Evolutionary conservation across 1,140 invertebrate genomes (phyloP), one percentile per base, ranked within the genome.

Genomic region (Odontomachus brunneus): DNA sequence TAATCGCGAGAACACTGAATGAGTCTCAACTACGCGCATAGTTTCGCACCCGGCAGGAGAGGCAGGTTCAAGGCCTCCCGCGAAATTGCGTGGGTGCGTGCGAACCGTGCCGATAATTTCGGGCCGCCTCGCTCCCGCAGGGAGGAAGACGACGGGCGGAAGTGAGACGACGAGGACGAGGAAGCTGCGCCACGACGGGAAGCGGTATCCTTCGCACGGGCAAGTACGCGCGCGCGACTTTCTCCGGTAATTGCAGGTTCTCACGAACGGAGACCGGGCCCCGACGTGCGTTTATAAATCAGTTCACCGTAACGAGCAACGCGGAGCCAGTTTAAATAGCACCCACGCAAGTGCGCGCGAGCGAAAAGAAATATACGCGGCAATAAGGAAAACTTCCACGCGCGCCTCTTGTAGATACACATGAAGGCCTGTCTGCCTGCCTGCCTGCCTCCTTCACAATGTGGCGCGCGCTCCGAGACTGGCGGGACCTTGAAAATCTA

Each of bases 401-500:
- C 17, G 65, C 24, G 75, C 38, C 33, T 49, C 55, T 69, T 69
- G 57, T 55, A 78, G 63, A 69, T 69, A 78, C 75, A 63, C 63
- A 78, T 63, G 75, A n/a, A n/a, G n/a, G n/a, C n/a, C n/a, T n/a
- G n/a, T n/a, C n/a, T n/a, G n/a, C n/a, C n/a, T n/a, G n/a, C n/a
- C n/a, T n/a, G n/a, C 63, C 51, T 57, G 75, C 69, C 74, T 78
- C 75, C 63, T 57, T 19, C 33, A 71, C 75, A 57, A 78, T 78
- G 75, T 51, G 15, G 63, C 33, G 51, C 22, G 51, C 65, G 24
- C 33, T n/a, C 29, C 2, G 29, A 33, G 53, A 69, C 19, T 69
- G 51, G 44, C 75, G 75, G 11, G 84, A 59, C 84, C 84, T 86
- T 86, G 84, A 85, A 74, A 74, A 66, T 55, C 57, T 85, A 85